Evolutionary conservation across 2,113 vertebrate species (phyloP), one percentile per base, ranked within the genome.

Genomic region (Delphinapterus leucas): DNA sequence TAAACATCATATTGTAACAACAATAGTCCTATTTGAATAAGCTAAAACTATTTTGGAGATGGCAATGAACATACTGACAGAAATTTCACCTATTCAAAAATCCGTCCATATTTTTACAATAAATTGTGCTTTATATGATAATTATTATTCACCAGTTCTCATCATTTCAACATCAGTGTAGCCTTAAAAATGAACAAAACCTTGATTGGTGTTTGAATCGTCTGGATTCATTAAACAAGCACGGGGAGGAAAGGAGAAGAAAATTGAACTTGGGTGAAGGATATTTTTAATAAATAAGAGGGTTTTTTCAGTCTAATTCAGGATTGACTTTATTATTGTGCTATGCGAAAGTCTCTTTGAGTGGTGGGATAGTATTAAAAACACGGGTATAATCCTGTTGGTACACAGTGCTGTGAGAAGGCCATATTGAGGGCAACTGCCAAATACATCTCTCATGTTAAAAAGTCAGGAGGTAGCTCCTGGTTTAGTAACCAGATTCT

Each of bases 21-120:
- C n/a, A 53, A 26, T 3, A 79, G 8, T 36, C 14, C 28, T 17
- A 73, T 65, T 95, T 77, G 84, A 98, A 90, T 6, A 47, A 95
- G 49, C 25, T 95, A 96, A 15, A 0, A 68, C 4, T 94, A 58
- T 82, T 87, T 76, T 91, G 49, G 83, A 90, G 25, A 67, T 77
- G 83, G 65, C 1, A 63, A 13, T 79, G 36, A 70, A 33, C 9
- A 63, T 31, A 93, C 6, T 63, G 31, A 61, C 41, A 97, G 1
- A 88, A 80, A n/a, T 60, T 36, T 85, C 44, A 80, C 11, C 7
- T 74, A 82, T 93, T 97, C 26, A 96, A 97, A 95, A 53, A 17
- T 21, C 63, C 92, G 36, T 67, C 70, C 23, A 21, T 26, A 26
- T 77, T 97, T 96, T 95, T 71, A 71, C 10, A 96, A 80, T 68